phyloP scores from a whole-genome alignment of 2,113 vertebrate genomes.

The sheep (Ovis aries) region ARS-UI_Ramb_v3.0 NC_056054.1:167479001-167479500 shows the following conservation, averaged over 20 bases:
- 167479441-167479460: not conserved
- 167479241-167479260: not conserved
- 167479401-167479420: not conserved
- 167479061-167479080: not conserved
- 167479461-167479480: not conserved
- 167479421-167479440: not conserved
- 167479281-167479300: not conserved
- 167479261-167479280: not conserved
- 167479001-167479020: not conserved
- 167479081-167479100: not conserved
- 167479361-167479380: not conserved
- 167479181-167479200: not conserved
- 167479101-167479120: not conserved
- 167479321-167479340: not conserved
- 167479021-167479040: not conserved
- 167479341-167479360: not conserved
- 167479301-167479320: not conserved
- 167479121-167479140: not conserved
- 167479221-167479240: not conserved
- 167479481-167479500: not conserved
- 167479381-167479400: not conserved
- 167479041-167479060: not conserved
- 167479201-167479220: not conserved
- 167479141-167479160: not conserved
- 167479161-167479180: not conserved